Evolutionary conservation across 2,888 invertebrate genomes (phyloP), one percentile per base, ranked within the genome.

Genomic region (Geophilus truncorum): DNA sequence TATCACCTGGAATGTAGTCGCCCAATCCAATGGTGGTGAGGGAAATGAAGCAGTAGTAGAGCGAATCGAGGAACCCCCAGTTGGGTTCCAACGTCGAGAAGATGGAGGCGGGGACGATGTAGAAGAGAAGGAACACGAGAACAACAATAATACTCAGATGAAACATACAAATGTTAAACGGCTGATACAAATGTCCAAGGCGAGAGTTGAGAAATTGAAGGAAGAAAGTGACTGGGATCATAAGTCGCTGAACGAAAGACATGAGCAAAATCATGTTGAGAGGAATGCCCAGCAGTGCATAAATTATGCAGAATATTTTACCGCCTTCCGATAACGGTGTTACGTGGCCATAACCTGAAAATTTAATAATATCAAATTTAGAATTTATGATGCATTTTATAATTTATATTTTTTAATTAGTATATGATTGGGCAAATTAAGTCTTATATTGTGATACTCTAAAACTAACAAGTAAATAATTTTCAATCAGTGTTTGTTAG

Each of bases 1-100:
- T 90, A 85, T 95, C 94, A n/a, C 94, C 94, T 87, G 96, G 95
- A 34, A 96, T 95, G 85, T 91, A 92, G 87, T 96, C 96, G n/a
- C 96, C 96, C 87, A 96, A 96, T 51, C 96, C 96, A 83, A 96
- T 96, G 3, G 86, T 86, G 21, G 86, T 85, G 36, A 87, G 84
- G 6, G 86, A 85, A 45, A 87, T 85, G 83, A 86, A 96, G 23
- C 94, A 92, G 85, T 93, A 96, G 86, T 96, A 96, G 62, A 96
- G 90, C 0, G 95, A 91, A 62, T 94, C 92, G 9, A 93, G 91
- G 86, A 93, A 96, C 9, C 91, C 90, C 96, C 96, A 96, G 5
- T 62, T 15, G 0, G 90, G 91, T 88, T 96, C 96, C 84, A 94
- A 93, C 80, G 93, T 90, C 21, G 93, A 91, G 85, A 96, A 95